Percentiles rank a stretch among this genome's conserved stretches.
Conservation (phyloP, 2,797 vertebrate genomes). For the Premnoplex brunnescens region DNA sequence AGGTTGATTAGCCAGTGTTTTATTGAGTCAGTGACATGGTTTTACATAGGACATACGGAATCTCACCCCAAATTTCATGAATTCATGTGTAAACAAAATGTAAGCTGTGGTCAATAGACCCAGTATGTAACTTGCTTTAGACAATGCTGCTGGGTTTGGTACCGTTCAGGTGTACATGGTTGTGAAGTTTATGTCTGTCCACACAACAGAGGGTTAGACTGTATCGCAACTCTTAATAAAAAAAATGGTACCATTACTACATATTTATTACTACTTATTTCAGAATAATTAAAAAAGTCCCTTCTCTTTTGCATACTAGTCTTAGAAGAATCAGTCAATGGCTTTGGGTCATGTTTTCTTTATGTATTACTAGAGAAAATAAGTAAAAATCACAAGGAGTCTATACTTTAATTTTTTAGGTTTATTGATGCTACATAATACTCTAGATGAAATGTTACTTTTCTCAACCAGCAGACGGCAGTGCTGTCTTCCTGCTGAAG, state of each 20-base stretch:
- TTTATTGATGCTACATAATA: neutral
- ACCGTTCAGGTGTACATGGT: neutral
- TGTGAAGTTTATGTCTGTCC: neutral
- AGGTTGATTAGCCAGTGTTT: neutral
- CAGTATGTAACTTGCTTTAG: neutral
- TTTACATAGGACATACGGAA: fast-evolving
- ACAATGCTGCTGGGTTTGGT: neutral
- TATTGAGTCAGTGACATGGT: neutral
- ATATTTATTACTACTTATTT: neutral
- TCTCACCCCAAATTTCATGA: neutral
- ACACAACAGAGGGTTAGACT: neutral
- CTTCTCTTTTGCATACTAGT: neutral
- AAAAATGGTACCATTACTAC: neutral
- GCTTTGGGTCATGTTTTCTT: neutral
- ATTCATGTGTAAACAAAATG: neutral
- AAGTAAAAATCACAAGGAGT: neutral
- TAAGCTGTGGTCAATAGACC: neutral
- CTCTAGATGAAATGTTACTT: neutral
- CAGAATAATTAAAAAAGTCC: neutral
- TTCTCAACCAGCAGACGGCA: neutral
- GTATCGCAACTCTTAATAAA: neutral
- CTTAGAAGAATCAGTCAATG: neutral
- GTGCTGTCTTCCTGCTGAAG: neutral
- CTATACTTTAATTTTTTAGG: neutral
- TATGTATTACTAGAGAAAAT: neutral